These are phyloP conservation scores for Microtus montanus DNA, from an alignment of 2,113 vertebrate species.

Conservation along the genomic window DNA sequence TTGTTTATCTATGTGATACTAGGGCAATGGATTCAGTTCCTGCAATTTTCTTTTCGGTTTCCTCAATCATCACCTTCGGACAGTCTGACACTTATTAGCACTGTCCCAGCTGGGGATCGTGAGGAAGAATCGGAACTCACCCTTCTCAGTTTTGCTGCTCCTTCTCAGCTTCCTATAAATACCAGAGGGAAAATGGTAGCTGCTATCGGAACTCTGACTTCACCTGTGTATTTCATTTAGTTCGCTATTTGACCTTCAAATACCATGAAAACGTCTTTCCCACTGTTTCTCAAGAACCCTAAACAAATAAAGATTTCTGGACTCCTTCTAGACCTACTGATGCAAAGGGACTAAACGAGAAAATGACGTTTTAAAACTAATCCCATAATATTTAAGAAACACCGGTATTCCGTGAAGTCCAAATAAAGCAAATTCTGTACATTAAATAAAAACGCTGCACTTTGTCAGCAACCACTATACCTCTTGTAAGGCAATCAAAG, in stretches of 20 bases:
- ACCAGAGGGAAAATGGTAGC: not conserved
- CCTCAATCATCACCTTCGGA: conserved; percentile 18
- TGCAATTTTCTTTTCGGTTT: conserved; percentile 4
- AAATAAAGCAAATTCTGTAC: conserved; percentile 20
- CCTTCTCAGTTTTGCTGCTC: not conserved
- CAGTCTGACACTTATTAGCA: conserved; percentile 49
- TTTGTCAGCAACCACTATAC: not conserved
- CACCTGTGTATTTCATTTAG: not conserved
- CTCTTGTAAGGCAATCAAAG: not conserved
- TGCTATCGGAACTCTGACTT: not conserved
- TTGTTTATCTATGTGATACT: not conserved
- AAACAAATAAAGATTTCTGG: not conserved
- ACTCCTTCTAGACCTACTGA: not conserved
- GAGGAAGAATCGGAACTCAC: not conserved
- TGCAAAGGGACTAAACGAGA: not conserved
- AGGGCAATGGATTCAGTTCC: not conserved
- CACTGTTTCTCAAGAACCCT: not conserved
- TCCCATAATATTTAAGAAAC: not conserved
- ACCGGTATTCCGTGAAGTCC: not conserved
- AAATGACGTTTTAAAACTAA: not conserved
- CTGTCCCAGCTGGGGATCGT: not conserved
- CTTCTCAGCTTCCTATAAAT: conserved; percentile 20
- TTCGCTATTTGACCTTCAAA: not conserved
- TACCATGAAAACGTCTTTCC: conserved; percentile 14
- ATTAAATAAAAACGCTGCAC: not conserved